These are phyloP conservation scores for Pterocles orientalis DNA, from an alignment of 2,113 vertebrate genomes.

Conservation along the genomic window DNA sequence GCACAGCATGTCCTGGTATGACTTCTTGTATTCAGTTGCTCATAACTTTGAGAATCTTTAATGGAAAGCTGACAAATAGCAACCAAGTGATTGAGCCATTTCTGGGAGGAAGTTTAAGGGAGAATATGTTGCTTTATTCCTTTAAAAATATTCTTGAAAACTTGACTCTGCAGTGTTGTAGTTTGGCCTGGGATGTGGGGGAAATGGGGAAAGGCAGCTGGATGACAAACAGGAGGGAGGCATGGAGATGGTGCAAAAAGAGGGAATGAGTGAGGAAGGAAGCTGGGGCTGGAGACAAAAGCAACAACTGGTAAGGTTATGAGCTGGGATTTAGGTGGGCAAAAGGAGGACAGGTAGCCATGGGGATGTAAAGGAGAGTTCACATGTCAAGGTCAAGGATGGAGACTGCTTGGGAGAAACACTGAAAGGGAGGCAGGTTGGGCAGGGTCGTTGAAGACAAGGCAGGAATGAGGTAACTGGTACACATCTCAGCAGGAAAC, in stretches of 20 bases:
- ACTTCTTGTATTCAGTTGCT: not conserved
- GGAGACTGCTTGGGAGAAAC: not conserved
- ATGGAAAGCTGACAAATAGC: not conserved
- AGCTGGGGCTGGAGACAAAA: not conserved
- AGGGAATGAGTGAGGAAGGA: not conserved
- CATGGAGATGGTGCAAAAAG: not conserved
- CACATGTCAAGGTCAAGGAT: not conserved
- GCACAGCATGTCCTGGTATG: not conserved
- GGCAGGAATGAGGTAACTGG: not conserved
- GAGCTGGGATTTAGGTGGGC: not conserved
- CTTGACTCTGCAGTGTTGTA: not conserved
- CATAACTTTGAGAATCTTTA: not conserved
- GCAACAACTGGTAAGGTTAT: not conserved
- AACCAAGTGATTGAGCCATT: not conserved
- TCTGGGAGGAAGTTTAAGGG: not conserved
- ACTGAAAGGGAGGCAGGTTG: not conserved
- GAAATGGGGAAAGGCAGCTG: not conserved
- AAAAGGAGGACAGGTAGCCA: not conserved
- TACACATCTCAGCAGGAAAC: not conserved
- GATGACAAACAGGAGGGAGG: not conserved
- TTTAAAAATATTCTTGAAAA: not conserved
- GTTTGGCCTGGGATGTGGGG: not conserved
- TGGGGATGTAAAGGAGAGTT: not conserved
- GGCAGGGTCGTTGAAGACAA: not conserved
- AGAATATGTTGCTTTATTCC: not conserved